A percentile compares a stretch with the other conserved stretches of the same genome.
These are phyloP conservation scores for Tachina lurida DNA, from an alignment of 2,888 invertebrate species.

Conservation along the genomic window DNA sequence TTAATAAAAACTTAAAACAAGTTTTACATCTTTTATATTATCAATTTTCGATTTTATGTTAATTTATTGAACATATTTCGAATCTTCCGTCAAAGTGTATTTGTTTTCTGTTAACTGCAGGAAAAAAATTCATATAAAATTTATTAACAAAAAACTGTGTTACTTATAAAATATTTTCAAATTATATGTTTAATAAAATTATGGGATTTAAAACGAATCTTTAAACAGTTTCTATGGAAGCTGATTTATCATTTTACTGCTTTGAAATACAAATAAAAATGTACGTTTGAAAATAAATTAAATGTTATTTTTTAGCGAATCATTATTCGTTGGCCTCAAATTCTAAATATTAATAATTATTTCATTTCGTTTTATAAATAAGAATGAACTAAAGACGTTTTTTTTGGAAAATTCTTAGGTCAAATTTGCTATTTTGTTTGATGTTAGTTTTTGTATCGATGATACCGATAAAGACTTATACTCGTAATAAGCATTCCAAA, in stretches of 20 bases:
- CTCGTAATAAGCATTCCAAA: no score
- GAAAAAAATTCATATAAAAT: neutral
- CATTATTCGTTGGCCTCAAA: no score
- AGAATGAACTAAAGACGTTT: no score
- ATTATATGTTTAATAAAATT: neutral
- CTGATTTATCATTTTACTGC: constrained; percentile 13
- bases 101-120: neutral
- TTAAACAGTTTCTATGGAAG: neutral
- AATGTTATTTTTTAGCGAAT: neutral
- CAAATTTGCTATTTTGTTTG: no score
- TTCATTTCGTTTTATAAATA: no score
- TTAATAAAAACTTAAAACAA: constrained; percentile 40
- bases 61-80: constrained; percentile 23
- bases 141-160: constrained; percentile 1
- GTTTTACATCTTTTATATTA: constrained; percentile 55
- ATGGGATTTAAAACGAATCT: neutral
- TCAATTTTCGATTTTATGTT: constrained; percentile 33
- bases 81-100: neutral
- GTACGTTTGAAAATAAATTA: neutral
- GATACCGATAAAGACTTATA: no score
- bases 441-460: no score
- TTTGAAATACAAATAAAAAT: neutral
- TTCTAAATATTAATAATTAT: no score
- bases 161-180: neutral
- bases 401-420: no score